Conservation (phyloP, 2,113 vertebrate genomes). For the Oophaga pumilio region DNA sequence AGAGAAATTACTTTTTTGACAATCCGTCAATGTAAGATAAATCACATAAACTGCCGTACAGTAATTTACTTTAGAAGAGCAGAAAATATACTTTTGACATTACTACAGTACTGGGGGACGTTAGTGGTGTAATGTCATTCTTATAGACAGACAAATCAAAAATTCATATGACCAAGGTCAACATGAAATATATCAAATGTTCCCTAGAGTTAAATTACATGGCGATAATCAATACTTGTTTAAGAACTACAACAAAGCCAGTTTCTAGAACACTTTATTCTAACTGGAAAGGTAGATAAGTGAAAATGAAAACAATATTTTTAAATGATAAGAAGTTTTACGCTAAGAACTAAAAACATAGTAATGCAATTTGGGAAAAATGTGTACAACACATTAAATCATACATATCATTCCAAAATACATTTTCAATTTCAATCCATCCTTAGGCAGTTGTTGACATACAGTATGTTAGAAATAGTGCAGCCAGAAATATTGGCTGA, state of each 20-base stretch:
- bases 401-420: too few relatives aligned
- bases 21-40: background rate
- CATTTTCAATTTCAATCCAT: too few relatives aligned
- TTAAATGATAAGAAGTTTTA: background rate
- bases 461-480: too few relatives aligned
- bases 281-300: background rate
- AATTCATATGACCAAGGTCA: slow-evolving; percentile 13
- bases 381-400: background rate
- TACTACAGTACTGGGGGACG: slow-evolving; percentile 2
- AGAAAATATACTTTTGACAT: slow-evolving; percentile 13
- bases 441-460: too few relatives aligned
- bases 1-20: background rate
- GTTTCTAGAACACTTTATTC: background rate
- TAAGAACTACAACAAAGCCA: background rate
- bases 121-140: slow-evolving; percentile 4
- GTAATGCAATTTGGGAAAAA: background rate
- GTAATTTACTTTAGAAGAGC: background rate
- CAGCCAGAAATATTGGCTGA: too few relatives aligned
- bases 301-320: background rate
- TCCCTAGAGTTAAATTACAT: slow-evolving; percentile 7
- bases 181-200: slow-evolving; percentile 12
- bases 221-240: slow-evolving; percentile 15
- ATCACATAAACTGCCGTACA: background rate
- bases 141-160: slow-evolving; percentile 15
- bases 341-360: background rate